Conservation (phyloP, 2,888 invertebrate species). For the Ctenicera cuprea region DNA sequence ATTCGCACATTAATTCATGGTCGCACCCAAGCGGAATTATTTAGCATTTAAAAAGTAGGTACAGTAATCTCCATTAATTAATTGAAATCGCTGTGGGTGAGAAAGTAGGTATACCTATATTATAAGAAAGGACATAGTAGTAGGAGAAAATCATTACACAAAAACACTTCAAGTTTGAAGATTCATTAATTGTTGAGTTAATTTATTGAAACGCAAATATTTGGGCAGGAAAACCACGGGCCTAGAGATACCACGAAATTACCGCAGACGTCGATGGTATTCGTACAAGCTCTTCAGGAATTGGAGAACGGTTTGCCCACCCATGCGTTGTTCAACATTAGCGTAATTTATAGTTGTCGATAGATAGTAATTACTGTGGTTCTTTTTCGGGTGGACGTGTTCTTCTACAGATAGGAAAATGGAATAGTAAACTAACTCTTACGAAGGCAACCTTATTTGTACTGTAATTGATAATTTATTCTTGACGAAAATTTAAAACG, state of each 20-base stretch:
- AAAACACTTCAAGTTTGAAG: slow-evolving; percentile 1
- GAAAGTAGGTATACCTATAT: neutral
- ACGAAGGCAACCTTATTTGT: neutral
- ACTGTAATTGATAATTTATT: no score
- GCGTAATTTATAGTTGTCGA: slow-evolving; percentile 69
- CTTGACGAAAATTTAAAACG: no score
- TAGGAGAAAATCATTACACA: neutral
- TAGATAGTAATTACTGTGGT: slow-evolving; percentile 69
- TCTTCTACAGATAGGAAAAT: neutral
- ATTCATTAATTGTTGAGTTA: slow-evolving; percentile 16
- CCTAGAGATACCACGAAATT: slow-evolving; percentile 19
- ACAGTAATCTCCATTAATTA: slow-evolving; percentile 20
- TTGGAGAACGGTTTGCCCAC: slow-evolving; percentile 69
- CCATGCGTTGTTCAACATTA: slow-evolving; percentile 68
- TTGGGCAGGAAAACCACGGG: slow-evolving; percentile 8
- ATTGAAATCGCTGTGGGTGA: slow-evolving; percentile 14
- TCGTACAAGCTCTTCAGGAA: slow-evolving; percentile 62
- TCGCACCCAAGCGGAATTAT: slow-evolving; percentile 15
- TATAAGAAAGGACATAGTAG: neutral
- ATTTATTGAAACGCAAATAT: slow-evolving; percentile 32
- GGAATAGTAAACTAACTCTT: slow-evolving; percentile 8
- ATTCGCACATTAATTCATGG: slow-evolving; percentile 22
- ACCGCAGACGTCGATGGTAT: slow-evolving; percentile 8
- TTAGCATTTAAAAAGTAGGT: slow-evolving; percentile 8
- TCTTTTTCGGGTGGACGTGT: slow-evolving; percentile 56